Conservation (phyloP, 2,797 vertebrate genomes). For the Thamnophis elegans region DNA sequence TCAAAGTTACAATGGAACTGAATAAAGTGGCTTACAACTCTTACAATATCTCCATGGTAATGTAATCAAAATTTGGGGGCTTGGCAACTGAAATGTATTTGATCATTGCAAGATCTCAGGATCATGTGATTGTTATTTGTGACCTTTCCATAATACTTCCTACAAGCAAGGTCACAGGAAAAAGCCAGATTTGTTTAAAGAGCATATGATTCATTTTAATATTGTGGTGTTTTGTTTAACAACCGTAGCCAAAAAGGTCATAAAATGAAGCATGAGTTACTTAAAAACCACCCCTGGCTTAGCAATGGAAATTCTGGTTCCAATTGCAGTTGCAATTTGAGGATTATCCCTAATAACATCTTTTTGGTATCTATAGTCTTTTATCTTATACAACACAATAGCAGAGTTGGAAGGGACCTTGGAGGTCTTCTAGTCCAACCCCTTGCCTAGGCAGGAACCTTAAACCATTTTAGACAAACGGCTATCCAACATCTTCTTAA, state of each 20-base stretch:
- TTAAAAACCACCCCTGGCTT: not conserved
- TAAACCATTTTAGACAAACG: no score
- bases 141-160: not conserved
- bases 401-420: no score
- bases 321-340: not conserved
- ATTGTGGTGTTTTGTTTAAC: not conserved
- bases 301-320: not conserved
- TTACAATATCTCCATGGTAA: not conserved
- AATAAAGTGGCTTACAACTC: not conserved
- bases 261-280: not conserved
- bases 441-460: no score
- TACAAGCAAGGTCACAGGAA: not conserved
- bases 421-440: no score
- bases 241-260: not conserved
- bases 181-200: not conserved
- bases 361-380: not conserved
- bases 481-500: no score
- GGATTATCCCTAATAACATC: not conserved
- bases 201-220: not conserved
- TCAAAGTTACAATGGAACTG: not conserved
- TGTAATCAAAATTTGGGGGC: not conserved
- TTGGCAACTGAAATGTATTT: not conserved
- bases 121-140: not conserved
- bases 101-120: not conserved
- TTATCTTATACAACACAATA: not conserved